A percentile compares a stretch with the other conserved stretches of the same genome.
Evolutionary conservation across 2,113 vertebrate genomes (phyloP).

Genomic region (Petromus typicus): DNA sequence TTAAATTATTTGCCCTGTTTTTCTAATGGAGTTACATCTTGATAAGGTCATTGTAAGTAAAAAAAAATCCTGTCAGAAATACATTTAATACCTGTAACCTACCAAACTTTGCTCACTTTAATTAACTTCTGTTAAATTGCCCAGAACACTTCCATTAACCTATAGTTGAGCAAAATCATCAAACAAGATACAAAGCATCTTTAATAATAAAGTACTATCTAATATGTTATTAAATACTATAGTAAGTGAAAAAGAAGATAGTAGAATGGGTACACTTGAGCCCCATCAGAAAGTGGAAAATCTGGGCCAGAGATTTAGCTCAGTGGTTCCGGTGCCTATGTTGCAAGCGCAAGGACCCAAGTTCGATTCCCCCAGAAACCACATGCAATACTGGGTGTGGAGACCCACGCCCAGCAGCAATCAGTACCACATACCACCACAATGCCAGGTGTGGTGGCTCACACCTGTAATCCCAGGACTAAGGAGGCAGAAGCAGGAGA

Average conservation of each 20-base stretch:
- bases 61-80: neutral
- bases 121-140: neutral
- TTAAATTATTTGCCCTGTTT: slow-evolving; percentile 16
- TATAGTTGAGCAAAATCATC: neutral
- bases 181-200: neutral
- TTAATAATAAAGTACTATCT: neutral
- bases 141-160: neutral
- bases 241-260: neutral
- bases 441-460: too few species aligned
- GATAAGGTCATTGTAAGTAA: neutral
- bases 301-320: too few species aligned
- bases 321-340: too few species aligned
- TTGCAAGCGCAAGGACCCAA: too few species aligned
- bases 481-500: too few species aligned
- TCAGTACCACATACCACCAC: too few species aligned
- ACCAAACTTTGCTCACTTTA: neutral
- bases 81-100: neutral
- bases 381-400: too few species aligned
- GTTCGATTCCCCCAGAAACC: too few species aligned
- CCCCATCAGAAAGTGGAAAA: neutral
- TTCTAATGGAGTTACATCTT: neutral
- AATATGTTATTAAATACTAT: neutral
- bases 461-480: too few species aligned
- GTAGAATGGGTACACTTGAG: neutral
- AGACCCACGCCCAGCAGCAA: too few species aligned